Percentiles rank a stretch among this genome's conserved stretches.
Evolutionary conservation across 2,113 vertebrate genomes (phyloP).

Genomic region (Macquaria ambigua): DNA sequence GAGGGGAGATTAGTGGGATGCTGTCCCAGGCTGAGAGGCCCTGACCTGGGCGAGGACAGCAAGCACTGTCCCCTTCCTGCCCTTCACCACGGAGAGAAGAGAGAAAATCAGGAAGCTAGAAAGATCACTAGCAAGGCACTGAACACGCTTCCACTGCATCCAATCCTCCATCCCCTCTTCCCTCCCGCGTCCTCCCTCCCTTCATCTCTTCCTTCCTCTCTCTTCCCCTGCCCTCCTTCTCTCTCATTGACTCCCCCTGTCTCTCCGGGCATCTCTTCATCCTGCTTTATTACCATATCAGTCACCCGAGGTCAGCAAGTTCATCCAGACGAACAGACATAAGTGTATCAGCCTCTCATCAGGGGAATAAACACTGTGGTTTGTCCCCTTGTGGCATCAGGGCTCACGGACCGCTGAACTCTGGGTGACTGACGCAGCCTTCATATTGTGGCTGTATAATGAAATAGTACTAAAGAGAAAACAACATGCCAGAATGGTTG

Average conservation of each 20-base stretch:
- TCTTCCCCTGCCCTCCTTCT: background rate
- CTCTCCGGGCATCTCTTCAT: constrained; percentile 35
- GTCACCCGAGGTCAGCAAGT: constrained; percentile 33
- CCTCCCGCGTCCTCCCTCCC: background rate
- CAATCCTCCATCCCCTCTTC: background rate
- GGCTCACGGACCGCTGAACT: constrained; percentile 38
- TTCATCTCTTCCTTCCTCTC: background rate
- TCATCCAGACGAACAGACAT: constrained; percentile 40
- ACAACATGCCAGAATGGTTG: constrained; percentile 13
- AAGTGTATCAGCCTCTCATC: constrained; percentile 46
- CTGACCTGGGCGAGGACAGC: constrained; percentile 38
- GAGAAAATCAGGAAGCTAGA: background rate
- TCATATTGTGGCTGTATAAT: constrained; percentile 30
- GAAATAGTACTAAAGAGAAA: constrained; percentile 35
- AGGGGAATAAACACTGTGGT: constrained; percentile 24
- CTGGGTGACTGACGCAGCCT: constrained; percentile 27
- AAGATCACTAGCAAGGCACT: constrained; percentile 13
- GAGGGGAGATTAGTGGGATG: constrained; percentile 18
- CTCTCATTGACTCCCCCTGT: constrained; percentile 10
- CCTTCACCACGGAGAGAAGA: constrained; percentile 39
- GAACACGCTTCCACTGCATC: background rate
- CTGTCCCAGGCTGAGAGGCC: constrained; percentile 44
- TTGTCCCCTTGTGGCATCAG: constrained; percentile 36
- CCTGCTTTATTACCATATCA: constrained; percentile 44
- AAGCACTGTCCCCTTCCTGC: constrained; percentile 12